Evolutionary conservation across 2,888 invertebrate genomes (phyloP).

Genomic region (Hyalella azteca): DNA sequence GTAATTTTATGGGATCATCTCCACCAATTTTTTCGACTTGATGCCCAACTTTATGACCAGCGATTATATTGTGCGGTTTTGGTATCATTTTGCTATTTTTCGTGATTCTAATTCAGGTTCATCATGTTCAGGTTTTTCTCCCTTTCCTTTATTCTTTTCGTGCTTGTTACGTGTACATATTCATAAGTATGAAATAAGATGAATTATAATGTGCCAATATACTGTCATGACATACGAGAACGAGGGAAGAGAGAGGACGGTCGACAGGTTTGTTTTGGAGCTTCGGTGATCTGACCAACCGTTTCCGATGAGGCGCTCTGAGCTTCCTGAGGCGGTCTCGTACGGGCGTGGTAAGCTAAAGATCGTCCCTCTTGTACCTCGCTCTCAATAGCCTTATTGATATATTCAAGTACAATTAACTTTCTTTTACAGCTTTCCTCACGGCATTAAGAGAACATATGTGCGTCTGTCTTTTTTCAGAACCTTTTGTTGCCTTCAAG

Average conservation of each 20-base stretch:
- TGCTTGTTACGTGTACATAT: constrained; percentile 12
- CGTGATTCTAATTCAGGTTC: constrained; percentile 32
- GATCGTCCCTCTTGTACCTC: constrained; percentile 1
- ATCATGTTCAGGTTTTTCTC: constrained; percentile 23
- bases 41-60: not conserved
- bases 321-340: too few species aligned
- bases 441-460: constrained; percentile 35
- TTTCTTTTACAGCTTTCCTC: constrained; percentile 35
- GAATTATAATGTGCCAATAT: constrained; percentile 27
- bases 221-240: not conserved
- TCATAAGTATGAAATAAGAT: constrained; percentile 15
- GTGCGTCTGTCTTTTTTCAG: constrained; percentile 39
- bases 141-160: constrained; percentile 22
- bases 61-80: not conserved
- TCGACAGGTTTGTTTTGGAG: constrained; percentile 7
- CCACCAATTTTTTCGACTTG: not conserved
- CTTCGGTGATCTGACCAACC: not conserved
- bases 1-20: not conserved
- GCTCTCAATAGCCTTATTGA: not conserved
- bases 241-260: constrained; percentile 5
- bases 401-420: not conserved
- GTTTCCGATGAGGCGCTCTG: too few species aligned
- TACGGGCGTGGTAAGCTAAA: not conserved
- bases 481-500: constrained; percentile 39
- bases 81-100: not conserved